Percentiles rank a stretch among this genome's conserved stretches.
phyloP scores from a whole-genome alignment of 64 coral and sea anemone genomes.

The Orbicella faveolata region DNA sequence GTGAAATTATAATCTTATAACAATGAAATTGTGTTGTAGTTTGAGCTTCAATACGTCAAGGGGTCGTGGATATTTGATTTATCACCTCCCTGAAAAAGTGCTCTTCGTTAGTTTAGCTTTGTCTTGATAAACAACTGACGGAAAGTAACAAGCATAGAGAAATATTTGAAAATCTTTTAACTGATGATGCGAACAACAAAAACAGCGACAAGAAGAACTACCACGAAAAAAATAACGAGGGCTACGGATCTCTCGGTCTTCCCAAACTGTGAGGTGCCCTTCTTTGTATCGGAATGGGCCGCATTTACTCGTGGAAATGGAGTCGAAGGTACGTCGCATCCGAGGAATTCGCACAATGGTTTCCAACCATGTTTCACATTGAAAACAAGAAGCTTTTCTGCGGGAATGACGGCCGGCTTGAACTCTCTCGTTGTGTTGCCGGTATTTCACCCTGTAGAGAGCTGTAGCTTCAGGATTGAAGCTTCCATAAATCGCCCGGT shows the following conservation, averaged over 20 bases:
- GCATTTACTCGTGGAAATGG: conserved; percentile 4
- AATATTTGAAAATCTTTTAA: background rate
- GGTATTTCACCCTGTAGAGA: conserved; percentile 19
- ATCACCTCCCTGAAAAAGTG: too few species aligned
- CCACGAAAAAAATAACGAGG: too few species aligned
- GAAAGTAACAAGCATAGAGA: too few species aligned
- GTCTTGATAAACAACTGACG: too few species aligned
- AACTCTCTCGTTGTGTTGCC: conserved; percentile 21
- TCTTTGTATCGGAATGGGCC: too few species aligned
- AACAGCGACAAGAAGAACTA: too few species aligned
- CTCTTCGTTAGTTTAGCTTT: too few species aligned
- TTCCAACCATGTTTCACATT: background rate
- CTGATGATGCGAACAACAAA: background rate
- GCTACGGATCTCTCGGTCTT: too few species aligned
- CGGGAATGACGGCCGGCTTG: conserved; percentile 1
- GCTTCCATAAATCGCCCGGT: background rate
- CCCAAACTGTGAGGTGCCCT: background rate
- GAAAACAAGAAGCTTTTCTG: conserved; percentile 24
- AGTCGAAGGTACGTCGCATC: background rate
- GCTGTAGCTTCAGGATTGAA: background rate
- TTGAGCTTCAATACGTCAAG: too few species aligned
- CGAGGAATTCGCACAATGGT: background rate
- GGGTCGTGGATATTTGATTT: too few species aligned
- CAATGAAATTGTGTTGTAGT: too few species aligned
- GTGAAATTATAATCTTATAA: too few species aligned